Evolutionary conservation across 2,888 invertebrate species (phyloP).

Genomic region (Eudasyphora cyanicolor): DNA sequence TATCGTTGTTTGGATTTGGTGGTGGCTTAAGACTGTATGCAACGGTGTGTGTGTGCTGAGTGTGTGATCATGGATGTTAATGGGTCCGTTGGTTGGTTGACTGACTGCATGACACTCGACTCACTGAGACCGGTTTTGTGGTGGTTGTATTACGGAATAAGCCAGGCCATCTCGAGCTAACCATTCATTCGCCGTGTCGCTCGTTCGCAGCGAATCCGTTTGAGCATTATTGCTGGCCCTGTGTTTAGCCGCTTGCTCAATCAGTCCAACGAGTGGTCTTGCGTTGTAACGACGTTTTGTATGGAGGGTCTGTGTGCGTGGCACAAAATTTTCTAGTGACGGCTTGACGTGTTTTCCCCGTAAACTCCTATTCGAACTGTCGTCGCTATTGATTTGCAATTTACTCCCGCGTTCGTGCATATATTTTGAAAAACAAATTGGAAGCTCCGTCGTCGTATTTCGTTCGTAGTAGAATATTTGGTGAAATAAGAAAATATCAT

Average conservation of each 20-base stretch:
- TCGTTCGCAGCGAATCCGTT: slow-evolving; percentile 1
- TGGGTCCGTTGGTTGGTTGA: slow-evolving; percentile 40
- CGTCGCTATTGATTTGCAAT: slow-evolving; percentile 15
- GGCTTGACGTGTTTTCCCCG: slow-evolving; percentile 53
- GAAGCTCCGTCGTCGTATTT: neutral
- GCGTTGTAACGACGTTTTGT: slow-evolving; percentile 67
- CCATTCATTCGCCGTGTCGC: neutral
- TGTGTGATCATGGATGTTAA: slow-evolving; percentile 50
- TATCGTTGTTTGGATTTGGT: too few species aligned
- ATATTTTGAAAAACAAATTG: neutral
- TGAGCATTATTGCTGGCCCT: slow-evolving; percentile 31
- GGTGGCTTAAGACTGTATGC: neutral
- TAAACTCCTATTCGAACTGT: slow-evolving; percentile 33
- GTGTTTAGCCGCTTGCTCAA: slow-evolving; percentile 44
- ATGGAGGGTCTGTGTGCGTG: slow-evolving; percentile 65
- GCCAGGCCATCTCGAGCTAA: too few species aligned
- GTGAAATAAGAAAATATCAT: neutral
- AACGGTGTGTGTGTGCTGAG: slow-evolving; percentile 1
- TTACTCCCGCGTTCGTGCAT: neutral
- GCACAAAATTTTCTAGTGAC: slow-evolving; percentile 45
- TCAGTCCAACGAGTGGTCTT: slow-evolving; percentile 69
- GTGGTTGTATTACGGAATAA: slow-evolving; percentile 34
- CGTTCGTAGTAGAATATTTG: neutral
- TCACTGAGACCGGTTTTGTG: slow-evolving; percentile 26
- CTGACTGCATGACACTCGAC: slow-evolving; percentile 25